Evolutionary conservation across 1,140 invertebrate genomes (phyloP).

Genomic region (Drosophila rufa): DNA sequence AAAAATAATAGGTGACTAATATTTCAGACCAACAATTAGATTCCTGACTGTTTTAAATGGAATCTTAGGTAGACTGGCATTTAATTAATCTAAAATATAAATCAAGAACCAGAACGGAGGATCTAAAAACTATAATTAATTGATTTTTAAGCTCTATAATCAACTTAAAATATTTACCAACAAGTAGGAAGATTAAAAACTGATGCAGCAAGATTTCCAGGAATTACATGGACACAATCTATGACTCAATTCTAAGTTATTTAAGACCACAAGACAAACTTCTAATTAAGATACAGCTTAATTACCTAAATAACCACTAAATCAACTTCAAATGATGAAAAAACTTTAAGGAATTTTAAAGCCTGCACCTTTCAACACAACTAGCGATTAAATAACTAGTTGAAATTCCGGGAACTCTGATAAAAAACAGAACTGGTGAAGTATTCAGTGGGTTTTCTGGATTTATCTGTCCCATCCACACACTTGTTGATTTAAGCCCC

Average conservation of each 20-base stretch:
- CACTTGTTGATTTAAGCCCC: slow-evolving; percentile 44
- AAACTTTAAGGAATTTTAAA: too few species aligned
- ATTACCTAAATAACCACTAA: too few species aligned
- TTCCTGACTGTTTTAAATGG: neutral
- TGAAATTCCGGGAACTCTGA: neutral
- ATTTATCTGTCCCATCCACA: slow-evolving; percentile 14
- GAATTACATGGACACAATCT: too few species aligned
- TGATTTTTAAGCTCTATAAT: neutral
- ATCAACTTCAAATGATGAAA: too few species aligned
- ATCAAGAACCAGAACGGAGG: too few species aligned
- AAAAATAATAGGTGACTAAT: neutral
- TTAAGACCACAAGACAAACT: too few species aligned
- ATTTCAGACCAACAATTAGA: neutral
- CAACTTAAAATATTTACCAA: neutral
- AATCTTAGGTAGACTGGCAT: neutral
- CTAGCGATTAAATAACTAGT: neutral
- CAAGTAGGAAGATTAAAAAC: neutral
- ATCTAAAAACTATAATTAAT: neutral
- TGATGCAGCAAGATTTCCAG: neutral
- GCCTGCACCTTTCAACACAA: neutral
- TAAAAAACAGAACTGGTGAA: slow-evolving; percentile 11
- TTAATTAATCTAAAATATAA: neutral
- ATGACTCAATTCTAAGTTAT: too few species aligned
- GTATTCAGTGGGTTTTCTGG: slow-evolving; percentile 12
- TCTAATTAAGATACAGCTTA: too few species aligned